phyloP scores from a whole-genome alignment of 2,888 invertebrate genomes.

The Coronaproctus castanopsis region DNA sequence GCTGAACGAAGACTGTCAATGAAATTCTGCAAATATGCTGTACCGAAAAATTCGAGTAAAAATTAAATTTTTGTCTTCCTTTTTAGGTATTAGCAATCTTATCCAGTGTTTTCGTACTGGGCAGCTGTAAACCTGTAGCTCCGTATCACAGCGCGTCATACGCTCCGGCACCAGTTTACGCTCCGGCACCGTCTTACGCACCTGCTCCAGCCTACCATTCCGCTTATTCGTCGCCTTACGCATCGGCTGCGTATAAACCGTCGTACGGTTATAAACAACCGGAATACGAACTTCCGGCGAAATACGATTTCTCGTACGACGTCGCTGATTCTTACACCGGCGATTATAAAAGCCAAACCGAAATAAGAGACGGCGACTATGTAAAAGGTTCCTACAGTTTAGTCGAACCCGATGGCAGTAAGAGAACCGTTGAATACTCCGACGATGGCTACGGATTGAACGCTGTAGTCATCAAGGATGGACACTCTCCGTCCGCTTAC shows the following conservation, averaged over 20 bases:
- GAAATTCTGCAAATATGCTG: no score
- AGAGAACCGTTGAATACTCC: no score
- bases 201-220: conserved; percentile 10
- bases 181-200: conserved; percentile 7
- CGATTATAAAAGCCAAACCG: conserved; percentile 19
- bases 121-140: conserved; percentile 8
- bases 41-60: no score
- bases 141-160: no score
- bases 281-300: conserved; percentile 18
- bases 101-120: conserved; percentile 8
- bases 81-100: conserved; percentile 10
- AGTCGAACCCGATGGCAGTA: no score
- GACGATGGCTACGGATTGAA: no score
- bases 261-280: no score
- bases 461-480: no score
- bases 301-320: conserved; percentile 19
- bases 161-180: no score
- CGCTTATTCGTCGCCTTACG: conserved; percentile 5
- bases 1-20: no score
- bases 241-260: conserved; percentile 9
- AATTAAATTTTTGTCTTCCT: not conserved
- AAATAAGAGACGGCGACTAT: conserved; percentile 18
- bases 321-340: conserved; percentile 20
- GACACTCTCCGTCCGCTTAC: no score
- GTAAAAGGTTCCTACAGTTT: no score